Percentiles rank a stretch among this genome's conserved stretches.
Evolutionary conservation across 2,888 invertebrate genomes (phyloP).

Genomic region (Leucophenga montana): DNA sequence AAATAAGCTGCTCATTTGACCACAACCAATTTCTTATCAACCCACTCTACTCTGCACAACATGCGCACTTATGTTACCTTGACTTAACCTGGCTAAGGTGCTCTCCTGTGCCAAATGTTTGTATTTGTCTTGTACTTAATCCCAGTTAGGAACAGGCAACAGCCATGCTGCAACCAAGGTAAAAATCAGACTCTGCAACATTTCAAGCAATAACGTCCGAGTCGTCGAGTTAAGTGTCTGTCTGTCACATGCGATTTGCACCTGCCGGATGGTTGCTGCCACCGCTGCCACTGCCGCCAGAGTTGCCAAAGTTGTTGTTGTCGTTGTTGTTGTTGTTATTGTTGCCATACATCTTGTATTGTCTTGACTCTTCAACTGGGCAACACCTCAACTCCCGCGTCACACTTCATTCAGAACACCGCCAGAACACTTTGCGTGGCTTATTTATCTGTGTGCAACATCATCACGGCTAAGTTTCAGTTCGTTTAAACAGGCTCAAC

Average conservation of each 20-base stretch:
- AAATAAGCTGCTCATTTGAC: too few relatives aligned
- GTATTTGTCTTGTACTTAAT: conserved; percentile 26
- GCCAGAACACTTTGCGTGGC: conserved; percentile 58
- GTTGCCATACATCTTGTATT: too few relatives aligned
- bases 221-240: conserved; percentile 61
- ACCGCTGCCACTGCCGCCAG: too few relatives aligned
- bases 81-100: conserved; percentile 16
- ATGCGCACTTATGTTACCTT: conserved; percentile 34
- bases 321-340: too few relatives aligned
- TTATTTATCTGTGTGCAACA: conserved; percentile 61
- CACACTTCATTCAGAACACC: background rate
- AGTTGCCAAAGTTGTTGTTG: too few relatives aligned
- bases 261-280: conserved; percentile 64
- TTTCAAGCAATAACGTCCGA: too few relatives aligned
- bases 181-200: conserved; percentile 8
- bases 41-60: background rate
- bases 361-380: conserved; percentile 41
- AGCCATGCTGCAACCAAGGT: background rate
- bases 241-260: conserved; percentile 68
- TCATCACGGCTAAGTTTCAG: conserved; percentile 53
- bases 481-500: conserved; percentile 48
- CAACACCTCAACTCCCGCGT: conserved; percentile 11
- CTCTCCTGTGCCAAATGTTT: background rate
- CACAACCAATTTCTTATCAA: too few relatives aligned
- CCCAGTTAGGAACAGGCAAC: background rate